A percentile compares a stretch with the other conserved stretches of the same genome.
These are phyloP conservation scores for Grallaria varia DNA, from an alignment of 2,113 vertebrate species.

Conservation along the genomic window DNA sequence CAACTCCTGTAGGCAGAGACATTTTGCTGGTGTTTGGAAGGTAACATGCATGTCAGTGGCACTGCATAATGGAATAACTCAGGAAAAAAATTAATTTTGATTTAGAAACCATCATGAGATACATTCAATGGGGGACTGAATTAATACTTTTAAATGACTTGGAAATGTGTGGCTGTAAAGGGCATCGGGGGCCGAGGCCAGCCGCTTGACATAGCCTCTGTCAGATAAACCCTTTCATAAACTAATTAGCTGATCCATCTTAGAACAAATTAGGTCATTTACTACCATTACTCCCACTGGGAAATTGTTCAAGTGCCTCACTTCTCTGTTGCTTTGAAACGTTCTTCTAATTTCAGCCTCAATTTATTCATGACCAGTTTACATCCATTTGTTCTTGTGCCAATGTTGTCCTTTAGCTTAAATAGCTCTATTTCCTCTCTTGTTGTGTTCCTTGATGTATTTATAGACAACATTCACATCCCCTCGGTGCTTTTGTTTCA, in stretches of 20 bases:
- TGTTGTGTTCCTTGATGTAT: slow-evolving; percentile 40
- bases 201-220: background rate
- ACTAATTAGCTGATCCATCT: slow-evolving; percentile 47
- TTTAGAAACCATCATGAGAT: background rate
- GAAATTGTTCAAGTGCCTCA: slow-evolving; percentile 27
- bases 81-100: background rate
- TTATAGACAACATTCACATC: slow-evolving; percentile 36
- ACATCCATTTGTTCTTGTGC: slow-evolving; percentile 41
- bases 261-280: slow-evolving; percentile 44
- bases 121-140: background rate
- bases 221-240: slow-evolving; percentile 21
- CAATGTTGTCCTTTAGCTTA: slow-evolving; percentile 28
- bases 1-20: background rate
- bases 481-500: slow-evolving; percentile 8
- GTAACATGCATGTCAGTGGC: accelerated
- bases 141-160: background rate
- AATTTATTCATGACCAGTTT: slow-evolving; percentile 41
- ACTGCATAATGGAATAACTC: background rate
- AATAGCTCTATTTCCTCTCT: slow-evolving; percentile 39
- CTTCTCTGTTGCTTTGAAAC: slow-evolving; percentile 30
- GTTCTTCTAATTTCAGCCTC: slow-evolving; percentile 31
- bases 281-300: background rate
- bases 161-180: background rate
- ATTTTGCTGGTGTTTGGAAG: background rate
- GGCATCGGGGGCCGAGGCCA: background rate